phyloP scores from a whole-genome alignment of 1,140 invertebrate species.

The Panulirus ornatus region DNA sequence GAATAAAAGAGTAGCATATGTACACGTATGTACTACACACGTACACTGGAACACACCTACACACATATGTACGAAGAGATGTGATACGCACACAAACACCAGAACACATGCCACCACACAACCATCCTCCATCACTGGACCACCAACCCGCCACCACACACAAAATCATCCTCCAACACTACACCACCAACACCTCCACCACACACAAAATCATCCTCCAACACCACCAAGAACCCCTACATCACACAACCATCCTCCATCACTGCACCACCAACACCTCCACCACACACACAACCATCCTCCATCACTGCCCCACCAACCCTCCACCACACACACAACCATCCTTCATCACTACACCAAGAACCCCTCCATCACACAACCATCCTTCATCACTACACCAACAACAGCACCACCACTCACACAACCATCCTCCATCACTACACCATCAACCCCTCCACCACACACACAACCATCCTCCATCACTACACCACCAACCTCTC shows the following conservation, averaged over 20 bases:
- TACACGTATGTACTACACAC: no score
- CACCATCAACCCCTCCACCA: neutral
- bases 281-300: neutral
- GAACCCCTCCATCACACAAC: neutral
- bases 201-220: neutral
- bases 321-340: neutral
- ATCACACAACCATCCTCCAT: neutral
- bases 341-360: neutral
- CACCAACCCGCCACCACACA: slow-evolving; percentile 1
- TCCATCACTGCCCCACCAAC: neutral
- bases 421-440: neutral
- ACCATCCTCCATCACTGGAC: neutral
- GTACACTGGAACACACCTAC: no score
- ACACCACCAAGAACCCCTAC: neutral
- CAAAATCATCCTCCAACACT: neutral
- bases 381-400: neutral
- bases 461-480: neutral
- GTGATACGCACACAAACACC: no score
- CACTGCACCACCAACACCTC: neutral
- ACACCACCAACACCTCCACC: neutral
- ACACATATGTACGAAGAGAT: no score
- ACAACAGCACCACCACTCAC: neutral
- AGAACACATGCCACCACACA: neutral
- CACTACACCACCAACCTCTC: neutral
- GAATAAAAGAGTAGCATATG: no score